A percentile compares a stretch with the other conserved stretches of the same genome.
Evolutionary conservation across 2,113 vertebrate genomes (phyloP).

Genomic region (Ciconia maguari): DNA sequence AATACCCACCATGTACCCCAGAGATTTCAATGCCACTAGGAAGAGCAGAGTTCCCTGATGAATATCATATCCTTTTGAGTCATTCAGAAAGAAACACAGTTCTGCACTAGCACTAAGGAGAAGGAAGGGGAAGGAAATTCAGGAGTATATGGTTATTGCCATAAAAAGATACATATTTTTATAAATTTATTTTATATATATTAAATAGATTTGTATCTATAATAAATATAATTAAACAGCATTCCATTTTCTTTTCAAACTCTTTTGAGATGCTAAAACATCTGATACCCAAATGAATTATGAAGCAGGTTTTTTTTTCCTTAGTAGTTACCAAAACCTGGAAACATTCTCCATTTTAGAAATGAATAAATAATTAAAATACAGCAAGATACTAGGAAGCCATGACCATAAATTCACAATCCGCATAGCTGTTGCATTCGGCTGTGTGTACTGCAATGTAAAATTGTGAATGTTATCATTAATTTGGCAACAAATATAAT

Average conservation of each 20-base stretch:
- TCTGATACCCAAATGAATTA: neutral
- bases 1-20: accelerated
- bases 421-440: neutral
- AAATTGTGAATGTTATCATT: neutral
- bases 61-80: neutral
- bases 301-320: neutral
- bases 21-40: neutral
- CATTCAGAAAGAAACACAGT: neutral
- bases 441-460: neutral
- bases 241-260: neutral
- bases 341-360: neutral
- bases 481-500: neutral
- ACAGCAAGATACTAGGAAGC: neutral
- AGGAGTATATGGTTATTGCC: neutral
- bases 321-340: neutral
- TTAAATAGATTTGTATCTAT: neutral
- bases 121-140: neutral
- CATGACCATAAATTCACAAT: neutral
- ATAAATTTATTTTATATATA: neutral
- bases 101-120: neutral
- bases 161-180: neutral
- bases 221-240: neutral
- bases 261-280: neutral
- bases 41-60: neutral
- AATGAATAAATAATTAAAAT: neutral